A percentile compares a stretch with the other conserved stretches of the same genome.
Conservation (phyloP, 2,888 invertebrate genomes). For the Hemistola chrysoprasaria region DNA sequence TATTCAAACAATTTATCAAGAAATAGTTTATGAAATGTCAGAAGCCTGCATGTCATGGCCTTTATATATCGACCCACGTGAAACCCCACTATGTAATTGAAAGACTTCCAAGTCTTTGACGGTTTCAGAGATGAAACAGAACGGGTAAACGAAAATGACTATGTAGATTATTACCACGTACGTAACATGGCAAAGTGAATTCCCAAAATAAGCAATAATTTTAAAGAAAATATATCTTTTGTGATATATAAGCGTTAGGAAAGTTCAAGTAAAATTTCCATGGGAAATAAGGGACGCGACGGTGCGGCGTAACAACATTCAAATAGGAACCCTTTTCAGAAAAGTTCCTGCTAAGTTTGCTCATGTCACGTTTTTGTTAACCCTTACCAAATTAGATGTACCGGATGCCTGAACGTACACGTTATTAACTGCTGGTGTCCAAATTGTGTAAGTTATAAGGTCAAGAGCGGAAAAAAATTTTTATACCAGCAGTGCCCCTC, state of each 20-base stretch:
- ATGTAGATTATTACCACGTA: slow-evolving; percentile 12
- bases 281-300: slow-evolving; percentile 34
- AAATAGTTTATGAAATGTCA: slow-evolving; percentile 17
- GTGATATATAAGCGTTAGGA: slow-evolving; percentile 16
- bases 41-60: slow-evolving; percentile 10
- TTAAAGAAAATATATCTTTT: slow-evolving; percentile 11
- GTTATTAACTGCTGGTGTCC: slow-evolving; percentile 16
- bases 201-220: slow-evolving; percentile 14
- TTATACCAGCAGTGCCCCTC: no score
- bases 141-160: slow-evolving; percentile 20
- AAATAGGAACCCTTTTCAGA: slow-evolving; percentile 35
- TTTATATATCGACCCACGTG: slow-evolving; percentile 25
- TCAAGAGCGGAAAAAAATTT: no score
- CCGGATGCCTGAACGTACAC: slow-evolving; percentile 27
- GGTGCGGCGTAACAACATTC: slow-evolving; percentile 17
- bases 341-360: slow-evolving; percentile 35
- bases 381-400: slow-evolving; percentile 41
- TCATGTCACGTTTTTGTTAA: slow-evolving; percentile 33
- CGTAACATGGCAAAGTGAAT: slow-evolving; percentile 16
- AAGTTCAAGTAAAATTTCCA: slow-evolving; percentile 32
- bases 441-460: no score
- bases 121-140: slow-evolving; percentile 30
- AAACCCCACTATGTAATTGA: slow-evolving; percentile 18
- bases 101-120: slow-evolving; percentile 23
- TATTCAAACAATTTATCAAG: slow-evolving; percentile 19